phyloP scores from a whole-genome alignment of 1,140 invertebrate species.

The Pseudomyrmex cubaensis region DNA sequence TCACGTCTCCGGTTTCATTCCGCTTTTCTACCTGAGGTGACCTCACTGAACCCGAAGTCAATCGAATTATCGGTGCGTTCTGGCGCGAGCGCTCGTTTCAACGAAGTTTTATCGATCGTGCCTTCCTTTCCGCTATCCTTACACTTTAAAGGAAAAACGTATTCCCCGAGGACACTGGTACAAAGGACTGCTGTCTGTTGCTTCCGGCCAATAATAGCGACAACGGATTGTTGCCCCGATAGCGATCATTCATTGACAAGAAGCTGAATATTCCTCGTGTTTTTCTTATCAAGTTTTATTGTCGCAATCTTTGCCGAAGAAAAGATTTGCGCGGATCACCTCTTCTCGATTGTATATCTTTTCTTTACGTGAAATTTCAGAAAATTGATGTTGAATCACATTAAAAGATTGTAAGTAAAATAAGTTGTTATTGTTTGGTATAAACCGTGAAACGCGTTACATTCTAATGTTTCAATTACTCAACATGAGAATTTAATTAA shows the following conservation, averaged over 20 bases:
- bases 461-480: not conserved
- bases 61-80: conserved; percentile 71
- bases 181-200: conserved; percentile 36
- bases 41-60: conserved; percentile 65
- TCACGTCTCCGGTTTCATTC: conserved; percentile 66
- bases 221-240: conserved; percentile 40
- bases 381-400: not conserved
- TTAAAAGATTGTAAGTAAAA: not conserved
- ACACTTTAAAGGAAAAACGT: conserved; percentile 59
- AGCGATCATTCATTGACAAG: conserved; percentile 45
- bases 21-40: conserved; percentile 60
- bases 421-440: not conserved
- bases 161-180: conserved; percentile 9
- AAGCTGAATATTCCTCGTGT: conserved; percentile 27
- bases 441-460: not conserved
- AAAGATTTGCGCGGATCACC: not conserved
- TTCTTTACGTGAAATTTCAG: not conserved
- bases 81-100: conserved; percentile 73
- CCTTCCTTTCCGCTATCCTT: conserved; percentile 61
- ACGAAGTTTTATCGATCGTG: conserved; percentile 69
- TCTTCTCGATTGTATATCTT: not conserved
- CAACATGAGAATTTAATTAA: too few relatives aligned
- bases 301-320: too few relatives aligned
- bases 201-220: conserved; percentile 48
- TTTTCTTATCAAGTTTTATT: not conserved